These are phyloP conservation scores for Biston betularia DNA, from an alignment of 2,888 invertebrate species.

Conservation along the genomic window DNA sequence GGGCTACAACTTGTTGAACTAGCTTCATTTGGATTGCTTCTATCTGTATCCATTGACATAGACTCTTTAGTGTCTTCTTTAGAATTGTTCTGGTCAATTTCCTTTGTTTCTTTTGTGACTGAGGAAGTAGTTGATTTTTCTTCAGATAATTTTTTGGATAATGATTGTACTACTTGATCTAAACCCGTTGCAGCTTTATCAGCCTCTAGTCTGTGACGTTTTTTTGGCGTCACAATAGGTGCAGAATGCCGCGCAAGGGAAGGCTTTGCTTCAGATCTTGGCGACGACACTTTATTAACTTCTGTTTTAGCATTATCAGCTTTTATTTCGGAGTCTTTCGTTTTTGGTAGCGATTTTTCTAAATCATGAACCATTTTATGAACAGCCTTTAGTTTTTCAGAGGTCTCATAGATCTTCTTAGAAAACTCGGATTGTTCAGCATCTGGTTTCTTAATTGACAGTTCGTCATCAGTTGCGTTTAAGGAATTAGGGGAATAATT, in stretches of 20 bases:
- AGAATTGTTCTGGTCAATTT: slow-evolving; percentile 67
- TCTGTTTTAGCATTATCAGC: slow-evolving; percentile 67
- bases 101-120: slow-evolving; percentile 64
- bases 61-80: slow-evolving; percentile 64
- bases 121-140: slow-evolving; percentile 62
- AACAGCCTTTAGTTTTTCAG: slow-evolving; percentile 81
- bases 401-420: slow-evolving; percentile 81
- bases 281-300: slow-evolving; percentile 66
- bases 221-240: slow-evolving; percentile 89
- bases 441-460: slow-evolving; percentile 71
- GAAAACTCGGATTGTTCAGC: slow-evolving; percentile 80
- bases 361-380: slow-evolving; percentile 81
- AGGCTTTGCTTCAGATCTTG: slow-evolving; percentile 71
- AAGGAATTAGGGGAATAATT: slow-evolving; percentile 56
- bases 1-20: slow-evolving; percentile 54
- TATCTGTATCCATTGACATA: slow-evolving; percentile 53
- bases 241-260: slow-evolving; percentile 73
- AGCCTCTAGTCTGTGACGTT: slow-evolving; percentile 89
- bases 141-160: slow-evolving; percentile 80
- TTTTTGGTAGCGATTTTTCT: slow-evolving; percentile 77
- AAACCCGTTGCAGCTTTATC: slow-evolving; percentile 78
- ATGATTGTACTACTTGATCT: slow-evolving; percentile 80
- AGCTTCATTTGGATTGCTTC: slow-evolving; percentile 51
- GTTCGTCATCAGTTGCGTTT: slow-evolving; percentile 66
- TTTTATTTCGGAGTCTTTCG: slow-evolving; percentile 71